Base-by-base conservation (phyloP, 2,888 invertebrate species). In the Tubiluchus corallicola region DNA sequence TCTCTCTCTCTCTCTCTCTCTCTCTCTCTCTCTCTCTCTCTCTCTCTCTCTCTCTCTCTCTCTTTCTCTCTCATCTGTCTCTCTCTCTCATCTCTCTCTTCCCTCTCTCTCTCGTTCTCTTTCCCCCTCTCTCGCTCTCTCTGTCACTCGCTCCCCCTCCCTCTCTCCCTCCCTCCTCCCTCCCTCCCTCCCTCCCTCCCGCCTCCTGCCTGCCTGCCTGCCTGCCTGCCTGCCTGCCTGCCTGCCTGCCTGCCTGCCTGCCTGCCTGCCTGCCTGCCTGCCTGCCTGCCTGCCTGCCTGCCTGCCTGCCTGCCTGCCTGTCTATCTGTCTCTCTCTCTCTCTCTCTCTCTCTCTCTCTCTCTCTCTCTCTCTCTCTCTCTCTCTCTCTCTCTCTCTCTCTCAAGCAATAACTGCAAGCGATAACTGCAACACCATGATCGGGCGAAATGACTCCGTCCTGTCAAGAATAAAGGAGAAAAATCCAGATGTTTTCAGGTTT, bases 11-110 rank as follows among this genome's bases (percentile, higher is more conserved):
- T n/a, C n/a, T 29, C 29, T 9, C n/a, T 29, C 29, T n/a, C 29
- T n/a, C n/a, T n/a, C 29, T n/a, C n/a, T n/a, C 29, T 9, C n/a
- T n/a, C n/a, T n/a, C n/a, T n/a, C 29, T 29, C 29, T n/a, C 29
- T 29, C 29, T n/a, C n/a, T 29, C 29, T n/a, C 29, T n/a, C 29
- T 29, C 29, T n/a, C 29, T n/a, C 29, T 29, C 29, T 29, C 29
- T 29, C 9, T n/a, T 29, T 9, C 29, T n/a, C n/a, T n/a, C 29
- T n/a, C n/a, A 9, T n/a, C 29, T 29, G 9, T n/a, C 29, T 29
- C 29, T 29, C n/a, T n/a, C 29, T 29, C n/a, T n/a, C 29, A 9
- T 9, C 29, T n/a, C n/a, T n/a, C 29, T n/a, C n/a, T n/a, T n/a
- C 9, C n/a, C 29, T 29, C 29, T 29, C 29, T n/a, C 29, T 29